A percentile compares a stretch with the other conserved stretches of the same genome.
Evolutionary conservation across 1,140 invertebrate genomes (phyloP).

Genomic region (Matsumurasca onukii): DNA sequence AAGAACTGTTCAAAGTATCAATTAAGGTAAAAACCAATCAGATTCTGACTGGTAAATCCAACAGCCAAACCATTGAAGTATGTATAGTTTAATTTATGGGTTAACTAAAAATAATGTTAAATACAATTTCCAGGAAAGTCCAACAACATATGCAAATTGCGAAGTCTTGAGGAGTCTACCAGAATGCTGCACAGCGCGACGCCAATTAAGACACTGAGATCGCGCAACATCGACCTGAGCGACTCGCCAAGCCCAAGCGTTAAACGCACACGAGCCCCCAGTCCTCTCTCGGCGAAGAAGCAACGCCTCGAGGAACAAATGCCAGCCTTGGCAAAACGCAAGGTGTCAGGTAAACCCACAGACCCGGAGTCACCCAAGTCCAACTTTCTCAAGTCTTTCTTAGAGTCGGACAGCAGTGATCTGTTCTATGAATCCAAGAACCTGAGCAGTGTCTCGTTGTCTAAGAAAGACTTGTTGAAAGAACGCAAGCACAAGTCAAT

Average conservation of each 20-base stretch:
- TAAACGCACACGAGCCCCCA: background rate
- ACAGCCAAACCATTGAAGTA: too few species aligned
- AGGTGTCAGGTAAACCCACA: background rate
- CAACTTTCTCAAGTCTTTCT: background rate
- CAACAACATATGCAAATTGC: background rate
- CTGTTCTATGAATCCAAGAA: background rate
- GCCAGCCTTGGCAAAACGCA: background rate
- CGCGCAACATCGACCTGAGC: constrained; percentile 24
- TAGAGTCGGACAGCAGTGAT: background rate
- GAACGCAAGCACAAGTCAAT: background rate
- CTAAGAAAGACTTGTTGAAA: background rate
- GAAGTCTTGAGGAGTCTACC: constrained; percentile 12
- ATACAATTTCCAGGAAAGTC: background rate
- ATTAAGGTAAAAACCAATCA: too few species aligned
- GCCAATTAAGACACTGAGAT: constrained; percentile 28
- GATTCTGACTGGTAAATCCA: too few species aligned
- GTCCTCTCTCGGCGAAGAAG: background rate
- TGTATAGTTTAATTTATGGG: too few species aligned
- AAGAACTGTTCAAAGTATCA: too few species aligned
- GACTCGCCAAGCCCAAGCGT: background rate
- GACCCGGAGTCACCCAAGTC: background rate
- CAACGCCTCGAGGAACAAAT: background rate
- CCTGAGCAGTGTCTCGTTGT: background rate
- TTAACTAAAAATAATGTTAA: too few species aligned
- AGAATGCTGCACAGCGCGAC: constrained; percentile 23